Percentiles rank a stretch among this genome's conserved stretches.
Conservation (phyloP, 2,797 vertebrate species). For the Danio jaintianensis region DNA sequence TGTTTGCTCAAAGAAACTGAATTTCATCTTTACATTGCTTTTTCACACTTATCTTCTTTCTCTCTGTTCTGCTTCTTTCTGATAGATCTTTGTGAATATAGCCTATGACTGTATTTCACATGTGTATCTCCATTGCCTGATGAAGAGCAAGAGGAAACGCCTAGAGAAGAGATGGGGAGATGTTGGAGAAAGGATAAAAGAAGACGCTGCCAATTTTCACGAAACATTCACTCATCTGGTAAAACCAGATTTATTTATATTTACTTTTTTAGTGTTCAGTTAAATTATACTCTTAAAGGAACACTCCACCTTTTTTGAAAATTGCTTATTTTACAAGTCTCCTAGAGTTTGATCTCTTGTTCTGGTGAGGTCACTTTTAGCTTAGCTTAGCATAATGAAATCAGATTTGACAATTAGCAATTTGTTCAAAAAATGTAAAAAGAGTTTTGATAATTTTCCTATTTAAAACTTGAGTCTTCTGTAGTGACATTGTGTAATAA, state of each 20-base stretch:
- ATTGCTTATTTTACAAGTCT: neutral
- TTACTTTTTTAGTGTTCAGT: no score
- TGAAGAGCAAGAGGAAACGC: constrained; percentile 13
- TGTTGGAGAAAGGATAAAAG: constrained; percentile 41
- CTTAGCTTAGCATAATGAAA: no score
- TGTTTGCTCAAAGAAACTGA: neutral
- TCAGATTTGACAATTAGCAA: no score
- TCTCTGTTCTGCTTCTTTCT: constrained; percentile 1
- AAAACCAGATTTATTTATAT: no score
- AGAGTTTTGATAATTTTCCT: no score
- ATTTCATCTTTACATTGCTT: neutral
- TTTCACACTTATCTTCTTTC: neutral
- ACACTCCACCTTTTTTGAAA: neutral
- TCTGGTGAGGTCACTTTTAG: no score
- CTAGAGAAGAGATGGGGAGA: constrained; percentile 64
- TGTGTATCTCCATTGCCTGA: constrained; percentile 66
- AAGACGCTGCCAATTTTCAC: constrained; percentile 63
- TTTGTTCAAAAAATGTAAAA: no score
- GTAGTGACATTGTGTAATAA: no score
- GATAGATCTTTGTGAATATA: constrained; percentile 49
- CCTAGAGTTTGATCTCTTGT: no score
- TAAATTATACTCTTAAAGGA: neutral
- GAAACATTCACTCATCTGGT: constrained; percentile 59
- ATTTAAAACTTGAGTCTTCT: no score
- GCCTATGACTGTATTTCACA: constrained; percentile 46